Conservation (phyloP, 2,113 vertebrate species). For the Lepisosteus oculatus region DNA sequence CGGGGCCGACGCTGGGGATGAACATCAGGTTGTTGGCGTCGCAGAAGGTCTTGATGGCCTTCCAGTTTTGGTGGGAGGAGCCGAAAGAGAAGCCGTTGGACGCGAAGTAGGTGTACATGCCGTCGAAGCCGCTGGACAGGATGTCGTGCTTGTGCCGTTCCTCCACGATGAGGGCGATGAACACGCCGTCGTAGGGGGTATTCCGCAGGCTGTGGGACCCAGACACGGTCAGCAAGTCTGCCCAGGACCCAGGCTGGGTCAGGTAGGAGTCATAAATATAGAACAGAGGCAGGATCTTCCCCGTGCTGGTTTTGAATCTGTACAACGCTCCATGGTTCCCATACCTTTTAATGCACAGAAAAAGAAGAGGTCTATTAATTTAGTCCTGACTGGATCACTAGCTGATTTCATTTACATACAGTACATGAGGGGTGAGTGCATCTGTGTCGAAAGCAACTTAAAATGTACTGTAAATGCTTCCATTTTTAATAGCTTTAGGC, state of each 20-base stretch:
- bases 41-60: constrained; percentile 80
- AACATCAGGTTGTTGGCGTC: constrained; percentile 81
- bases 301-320: constrained; percentile 74
- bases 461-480: too few species aligned
- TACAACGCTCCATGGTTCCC: constrained; percentile 82
- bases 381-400: too few species aligned
- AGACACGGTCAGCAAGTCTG: constrained; percentile 70
- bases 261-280: constrained; percentile 88
- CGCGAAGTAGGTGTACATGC: constrained; percentile 87
- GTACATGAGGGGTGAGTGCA: too few species aligned
- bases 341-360: constrained; percentile 57
- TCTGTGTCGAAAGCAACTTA: too few species aligned
- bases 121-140: constrained; percentile 74
- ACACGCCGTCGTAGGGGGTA: constrained; percentile 76
- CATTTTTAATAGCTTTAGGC: too few species aligned
- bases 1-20: constrained; percentile 81
- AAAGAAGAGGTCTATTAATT: neutral
- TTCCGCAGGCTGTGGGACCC: constrained; percentile 77
- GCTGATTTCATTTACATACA: too few species aligned
- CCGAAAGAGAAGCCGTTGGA: constrained; percentile 89
- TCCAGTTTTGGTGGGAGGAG: constrained; percentile 91
- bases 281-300: constrained; percentile 77
- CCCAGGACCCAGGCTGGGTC: constrained; percentile 78
- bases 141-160: constrained; percentile 83
- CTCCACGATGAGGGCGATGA: constrained; percentile 79